Conservation (phyloP, 2,113 vertebrate genomes). For the Leucopsar rothschildi region DNA sequence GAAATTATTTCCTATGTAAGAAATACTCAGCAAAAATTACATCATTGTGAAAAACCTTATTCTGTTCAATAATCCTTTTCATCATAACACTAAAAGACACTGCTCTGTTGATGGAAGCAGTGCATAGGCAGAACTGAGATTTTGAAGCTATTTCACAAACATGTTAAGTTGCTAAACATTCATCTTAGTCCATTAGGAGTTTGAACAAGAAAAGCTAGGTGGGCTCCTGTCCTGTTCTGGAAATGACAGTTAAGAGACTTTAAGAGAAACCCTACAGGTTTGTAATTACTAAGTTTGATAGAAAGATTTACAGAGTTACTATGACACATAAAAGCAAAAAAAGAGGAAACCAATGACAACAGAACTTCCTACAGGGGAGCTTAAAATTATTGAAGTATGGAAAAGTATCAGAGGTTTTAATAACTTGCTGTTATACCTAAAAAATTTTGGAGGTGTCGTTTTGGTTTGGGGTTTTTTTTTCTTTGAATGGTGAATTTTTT, state of each 20-base stretch:
- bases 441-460: fast-evolving
- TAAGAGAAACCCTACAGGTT: not conserved
- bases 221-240: not conserved
- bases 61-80: not conserved
- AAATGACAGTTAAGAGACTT: not conserved
- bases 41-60: not conserved
- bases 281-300: not conserved
- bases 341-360: not conserved
- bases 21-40: not conserved
- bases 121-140: not conserved
- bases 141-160: not conserved
- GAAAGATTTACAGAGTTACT: not conserved
- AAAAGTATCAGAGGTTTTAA: not conserved
- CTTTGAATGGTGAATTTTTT: not conserved
- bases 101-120: not conserved
- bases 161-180: not conserved
- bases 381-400: not conserved
- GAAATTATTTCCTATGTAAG: not conserved
- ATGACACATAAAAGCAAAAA: not conserved
- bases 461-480: not conserved
- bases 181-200: not conserved
- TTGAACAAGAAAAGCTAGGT: not conserved
- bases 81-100: not conserved
- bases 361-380: not conserved
- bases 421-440: not conserved